Percentiles rank a stretch among this genome's conserved stretches.
phyloP scores from a whole-genome alignment of 2,113 vertebrate species.

The Chinchilla lanigera region DNA sequence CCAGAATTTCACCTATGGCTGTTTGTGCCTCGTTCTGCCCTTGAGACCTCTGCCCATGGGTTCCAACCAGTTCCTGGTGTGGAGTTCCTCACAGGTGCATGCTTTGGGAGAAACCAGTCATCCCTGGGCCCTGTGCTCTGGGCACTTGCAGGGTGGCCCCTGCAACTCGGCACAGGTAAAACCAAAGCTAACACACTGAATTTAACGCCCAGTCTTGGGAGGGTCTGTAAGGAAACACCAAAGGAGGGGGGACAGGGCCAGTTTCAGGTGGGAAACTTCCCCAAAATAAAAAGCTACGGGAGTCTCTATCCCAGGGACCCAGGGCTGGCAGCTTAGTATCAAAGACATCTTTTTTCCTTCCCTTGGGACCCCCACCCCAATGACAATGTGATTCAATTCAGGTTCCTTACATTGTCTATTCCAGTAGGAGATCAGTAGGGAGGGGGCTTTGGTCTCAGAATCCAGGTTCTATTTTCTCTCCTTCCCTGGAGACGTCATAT shows the following conservation, averaged over 20 bases:
- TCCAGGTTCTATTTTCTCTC: neutral
- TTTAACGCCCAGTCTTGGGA: neutral
- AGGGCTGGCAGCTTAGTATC: neutral
- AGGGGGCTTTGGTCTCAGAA: neutral
- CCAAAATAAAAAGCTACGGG: neutral
- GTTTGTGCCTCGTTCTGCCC: neutral
- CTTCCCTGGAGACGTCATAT: neutral
- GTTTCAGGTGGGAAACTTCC: neutral
- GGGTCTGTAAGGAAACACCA: neutral
- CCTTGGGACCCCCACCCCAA: neutral
- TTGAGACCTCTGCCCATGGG: neutral
- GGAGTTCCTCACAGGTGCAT: neutral
- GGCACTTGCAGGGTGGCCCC: neutral
- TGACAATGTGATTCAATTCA: neutral
- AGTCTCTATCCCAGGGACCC: neutral
- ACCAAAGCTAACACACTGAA: neutral
- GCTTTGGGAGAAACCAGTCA: neutral
- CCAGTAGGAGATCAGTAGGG: neutral
- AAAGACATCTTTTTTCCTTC: neutral
- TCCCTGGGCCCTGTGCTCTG: neutral
- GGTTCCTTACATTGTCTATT: neutral
- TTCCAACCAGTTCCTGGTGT: neutral
- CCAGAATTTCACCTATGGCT: neutral
- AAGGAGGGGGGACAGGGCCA: fast-evolving
- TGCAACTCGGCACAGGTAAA: neutral